These are phyloP conservation scores for Hirudo medicinalis DNA, from an alignment of 1,140 invertebrate species.

Conservation along the genomic window DNA sequence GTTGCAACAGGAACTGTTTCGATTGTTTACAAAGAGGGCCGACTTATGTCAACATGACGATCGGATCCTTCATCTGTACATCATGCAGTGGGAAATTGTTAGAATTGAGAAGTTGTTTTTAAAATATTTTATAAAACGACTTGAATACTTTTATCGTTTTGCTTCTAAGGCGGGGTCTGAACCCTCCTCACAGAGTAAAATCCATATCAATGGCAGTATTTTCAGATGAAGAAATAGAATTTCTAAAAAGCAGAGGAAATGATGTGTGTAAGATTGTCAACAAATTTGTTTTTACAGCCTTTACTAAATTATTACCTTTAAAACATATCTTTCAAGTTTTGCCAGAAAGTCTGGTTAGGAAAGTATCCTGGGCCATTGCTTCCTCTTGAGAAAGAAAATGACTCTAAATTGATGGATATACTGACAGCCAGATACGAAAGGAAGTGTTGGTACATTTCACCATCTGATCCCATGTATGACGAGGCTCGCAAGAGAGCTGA, in stretches of 20 bases:
- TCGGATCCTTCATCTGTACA: slow-evolving; percentile 91
- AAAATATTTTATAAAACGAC: too few relatives aligned
- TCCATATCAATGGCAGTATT: slow-evolving; percentile 98
- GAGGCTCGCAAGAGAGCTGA: slow-evolving; percentile 29
- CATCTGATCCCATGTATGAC: slow-evolving; percentile 37
- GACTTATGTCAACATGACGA: slow-evolving; percentile 93
- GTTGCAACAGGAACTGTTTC: slow-evolving; percentile 86
- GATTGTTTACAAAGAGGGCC: slow-evolving; percentile 92
- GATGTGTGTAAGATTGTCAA: slow-evolving; percentile 47
- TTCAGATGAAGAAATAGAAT: slow-evolving; percentile 83
- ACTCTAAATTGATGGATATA: slow-evolving; percentile 74
- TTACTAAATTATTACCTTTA: too few relatives aligned
- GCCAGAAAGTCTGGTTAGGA: slow-evolving; percentile 75
- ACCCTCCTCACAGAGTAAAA: slow-evolving; percentile 91
- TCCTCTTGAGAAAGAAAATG: slow-evolving; percentile 56
- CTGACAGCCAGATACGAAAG: slow-evolving; percentile 86
- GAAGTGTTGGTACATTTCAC: slow-evolving; percentile 52
- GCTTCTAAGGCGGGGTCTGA: slow-evolving; percentile 69
- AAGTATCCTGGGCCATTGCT: slow-evolving; percentile 45
- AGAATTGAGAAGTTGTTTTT: slow-evolving; percentile 47
- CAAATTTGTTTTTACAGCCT: too few relatives aligned
- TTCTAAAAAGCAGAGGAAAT: slow-evolving; percentile 76
- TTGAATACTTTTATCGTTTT: slow-evolving; percentile 25
- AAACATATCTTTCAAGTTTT: slow-evolving; percentile 47
- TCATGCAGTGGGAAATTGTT: slow-evolving; percentile 93